Conservation (phyloP, 1,140 invertebrate genomes). For the Apis florea region DNA sequence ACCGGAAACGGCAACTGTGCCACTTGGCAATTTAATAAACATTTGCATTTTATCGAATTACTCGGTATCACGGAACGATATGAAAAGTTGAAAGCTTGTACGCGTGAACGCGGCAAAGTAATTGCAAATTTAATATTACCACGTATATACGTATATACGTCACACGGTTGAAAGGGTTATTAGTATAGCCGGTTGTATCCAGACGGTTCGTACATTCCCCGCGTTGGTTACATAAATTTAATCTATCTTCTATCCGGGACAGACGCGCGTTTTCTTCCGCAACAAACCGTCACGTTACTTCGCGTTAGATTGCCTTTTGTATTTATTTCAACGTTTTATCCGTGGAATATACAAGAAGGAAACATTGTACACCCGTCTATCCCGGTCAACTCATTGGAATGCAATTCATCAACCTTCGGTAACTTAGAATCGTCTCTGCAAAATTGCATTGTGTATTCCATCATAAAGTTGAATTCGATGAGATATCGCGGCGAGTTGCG, state of each 20-base stretch:
- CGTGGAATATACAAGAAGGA: background rate
- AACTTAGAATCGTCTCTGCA: slow-evolving; percentile 2
- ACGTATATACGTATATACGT: background rate
- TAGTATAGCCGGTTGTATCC: background rate
- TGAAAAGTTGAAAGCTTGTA: slow-evolving; percentile 4
- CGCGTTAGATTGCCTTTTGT: slow-evolving; percentile 23
- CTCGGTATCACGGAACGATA: background rate
- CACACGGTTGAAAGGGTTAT: slow-evolving; percentile 19
- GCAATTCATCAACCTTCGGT: slow-evolving; percentile 40
- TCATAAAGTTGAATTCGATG: slow-evolving; percentile 40
- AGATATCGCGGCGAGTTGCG: background rate
- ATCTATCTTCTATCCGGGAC: slow-evolving; percentile 42
- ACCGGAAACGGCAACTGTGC: background rate
- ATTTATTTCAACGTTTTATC: slow-evolving; percentile 25
- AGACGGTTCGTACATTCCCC: background rate
- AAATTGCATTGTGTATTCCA: slow-evolving; percentile 47
- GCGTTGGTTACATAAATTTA: slow-evolving; percentile 13
- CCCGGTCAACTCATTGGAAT: slow-evolving; percentile 14
- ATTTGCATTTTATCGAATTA: slow-evolving; percentile 7
- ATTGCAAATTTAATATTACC: slow-evolving; percentile 32
- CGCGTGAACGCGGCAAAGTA: slow-evolving; percentile 11
- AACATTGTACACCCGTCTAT: slow-evolving; percentile 17
- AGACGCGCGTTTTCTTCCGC: slow-evolving; percentile 12
- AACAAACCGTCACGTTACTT: slow-evolving; percentile 34
- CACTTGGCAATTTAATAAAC: slow-evolving; percentile 9